Evolutionary conservation across 2,888 invertebrate species (phyloP).

Genomic region (Octonoba sinensis): DNA sequence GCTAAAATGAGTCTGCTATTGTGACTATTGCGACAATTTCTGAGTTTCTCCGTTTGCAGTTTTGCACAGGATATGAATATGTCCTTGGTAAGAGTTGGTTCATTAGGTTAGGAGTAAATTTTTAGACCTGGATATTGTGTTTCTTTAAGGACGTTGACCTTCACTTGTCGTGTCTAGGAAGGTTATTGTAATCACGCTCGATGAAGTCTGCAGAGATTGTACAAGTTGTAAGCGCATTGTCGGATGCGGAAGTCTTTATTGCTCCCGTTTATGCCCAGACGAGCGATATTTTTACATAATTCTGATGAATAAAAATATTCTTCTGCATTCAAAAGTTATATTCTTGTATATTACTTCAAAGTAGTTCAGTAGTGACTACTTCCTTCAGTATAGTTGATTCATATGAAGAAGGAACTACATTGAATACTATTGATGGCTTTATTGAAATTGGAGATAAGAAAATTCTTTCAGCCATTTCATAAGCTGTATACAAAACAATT

Average conservation of each 20-base stretch:
- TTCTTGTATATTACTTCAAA: too few species aligned
- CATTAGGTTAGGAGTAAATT: conserved; percentile 60
- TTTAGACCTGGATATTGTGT: conserved; percentile 11
- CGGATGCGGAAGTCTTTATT: too few species aligned
- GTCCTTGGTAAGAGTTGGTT: conserved; percentile 52
- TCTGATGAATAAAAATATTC: neutral
- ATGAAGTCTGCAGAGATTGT: neutral
- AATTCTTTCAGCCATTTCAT: too few species aligned
- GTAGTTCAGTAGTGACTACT: too few species aligned
- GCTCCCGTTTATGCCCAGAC: too few species aligned
- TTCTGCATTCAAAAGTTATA: too few species aligned
- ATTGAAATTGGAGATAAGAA: too few species aligned
- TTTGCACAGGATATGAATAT: conserved; percentile 58
- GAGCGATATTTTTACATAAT: neutral
- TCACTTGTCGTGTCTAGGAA: neutral
- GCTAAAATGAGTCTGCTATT: neutral
- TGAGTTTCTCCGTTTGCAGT: conserved; percentile 28
- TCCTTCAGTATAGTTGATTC: too few species aligned
- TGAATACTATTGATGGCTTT: too few species aligned
- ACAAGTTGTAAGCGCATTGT: too few species aligned
- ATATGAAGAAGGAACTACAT: too few species aligned
- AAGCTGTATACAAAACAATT: too few species aligned
- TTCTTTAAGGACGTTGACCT: conserved; percentile 4
- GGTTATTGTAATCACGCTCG: neutral
- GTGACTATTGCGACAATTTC: neutral